phyloP scores from a whole-genome alignment of 2,113 vertebrate species.

The Otis tarda region DNA sequence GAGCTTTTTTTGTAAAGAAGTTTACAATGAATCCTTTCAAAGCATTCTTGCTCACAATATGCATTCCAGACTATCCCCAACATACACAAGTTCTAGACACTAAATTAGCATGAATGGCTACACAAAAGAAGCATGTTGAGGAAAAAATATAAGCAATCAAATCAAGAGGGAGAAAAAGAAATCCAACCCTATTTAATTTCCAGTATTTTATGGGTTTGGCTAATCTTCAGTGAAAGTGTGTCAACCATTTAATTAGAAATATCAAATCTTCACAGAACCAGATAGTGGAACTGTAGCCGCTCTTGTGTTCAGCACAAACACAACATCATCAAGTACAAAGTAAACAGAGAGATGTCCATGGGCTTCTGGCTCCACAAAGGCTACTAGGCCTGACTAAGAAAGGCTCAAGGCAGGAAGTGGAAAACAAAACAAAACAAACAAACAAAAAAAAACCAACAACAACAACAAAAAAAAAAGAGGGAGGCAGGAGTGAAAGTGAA shows the following conservation, averaged over 20 bases:
- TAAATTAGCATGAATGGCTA: background rate
- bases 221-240: background rate
- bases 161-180: background rate
- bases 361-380: background rate
- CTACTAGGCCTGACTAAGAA: background rate
- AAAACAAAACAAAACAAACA: too few species aligned
- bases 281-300: background rate
- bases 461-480: background rate
- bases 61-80: background rate
- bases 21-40: background rate
- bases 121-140: rapidly evolving
- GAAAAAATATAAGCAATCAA: background rate
- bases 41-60: background rate
- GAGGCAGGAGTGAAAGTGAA: background rate
- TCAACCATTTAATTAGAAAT: background rate
- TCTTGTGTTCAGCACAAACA: background rate
- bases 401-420: background rate
- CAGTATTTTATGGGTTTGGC: background rate
- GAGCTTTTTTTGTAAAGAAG: background rate
- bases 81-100: background rate
- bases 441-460: too few species aligned
- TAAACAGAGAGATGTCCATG: background rate
- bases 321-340: background rate
- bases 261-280: background rate
- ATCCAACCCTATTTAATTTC: background rate